Evolutionary conservation across 2,797 vertebrate genomes (phyloP), one percentile per base, ranked within the genome.

Genomic region (Amphiprion clarkii): DNA sequence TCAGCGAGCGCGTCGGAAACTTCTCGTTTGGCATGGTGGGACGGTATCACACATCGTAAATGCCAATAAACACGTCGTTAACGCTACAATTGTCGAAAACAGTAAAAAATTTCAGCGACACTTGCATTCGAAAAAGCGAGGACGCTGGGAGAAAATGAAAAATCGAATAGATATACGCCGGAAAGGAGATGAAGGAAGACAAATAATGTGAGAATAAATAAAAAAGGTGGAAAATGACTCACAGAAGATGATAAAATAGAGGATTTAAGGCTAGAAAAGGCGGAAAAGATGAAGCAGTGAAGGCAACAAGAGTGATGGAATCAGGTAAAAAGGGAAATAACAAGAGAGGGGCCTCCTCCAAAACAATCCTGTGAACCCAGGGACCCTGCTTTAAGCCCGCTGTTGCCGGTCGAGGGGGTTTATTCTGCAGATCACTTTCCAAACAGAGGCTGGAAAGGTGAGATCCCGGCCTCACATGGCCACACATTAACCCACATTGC

Each of bases 401-500:
- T 33, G 33, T 33, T 1, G 3, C 10, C 40, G 33, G 31, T 54
- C 17, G 54, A 60, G 36, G 53, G n/a, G 55, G 74, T 87, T 90
- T 85, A 81, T 61, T 74, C 70, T 79, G 72, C 61, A 76, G 46
- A 72, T 66, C 60, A 68, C 21, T 53, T 56, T 63, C 59, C 68
- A 57, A 51, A 44, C 42, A 44, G 13, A 44, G 13, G 42, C 42
- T 14, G 63, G 53, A 49, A 73, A 74, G 71, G 78, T 75, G 36
- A 81, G 63, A 31, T 44, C 62, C 52, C 14, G 21, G 69, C 25
- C 31, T 83, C 69, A 86, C 81, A 88, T 76, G 81, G 49, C 62
- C 74, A 51, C 66, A 78, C 62, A 82, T 71, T 81, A 76, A 86
- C 74, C 84, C 44, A 88, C 75, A 85, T 87, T 59, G 42, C 72